Evolutionary conservation across 2,797 vertebrate genomes (phyloP).

Genomic region (Galago senegalensis): DNA sequence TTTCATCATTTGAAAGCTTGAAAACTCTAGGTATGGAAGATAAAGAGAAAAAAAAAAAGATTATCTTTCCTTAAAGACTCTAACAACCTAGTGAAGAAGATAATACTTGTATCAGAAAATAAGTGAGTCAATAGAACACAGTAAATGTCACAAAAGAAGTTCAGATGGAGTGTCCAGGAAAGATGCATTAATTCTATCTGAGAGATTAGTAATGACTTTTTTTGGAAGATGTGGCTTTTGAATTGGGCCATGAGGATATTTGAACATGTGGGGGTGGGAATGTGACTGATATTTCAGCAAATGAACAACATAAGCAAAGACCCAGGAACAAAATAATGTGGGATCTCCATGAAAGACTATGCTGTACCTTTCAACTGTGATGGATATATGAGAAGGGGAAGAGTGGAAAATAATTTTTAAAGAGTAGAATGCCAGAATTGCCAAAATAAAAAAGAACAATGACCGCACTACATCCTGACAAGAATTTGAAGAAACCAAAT

Average conservation of each 20-base stretch:
- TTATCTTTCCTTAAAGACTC: background rate
- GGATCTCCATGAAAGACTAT: background rate
- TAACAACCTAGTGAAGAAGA: background rate
- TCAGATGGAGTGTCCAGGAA: background rate
- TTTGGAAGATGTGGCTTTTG: background rate
- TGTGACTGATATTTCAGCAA: background rate
- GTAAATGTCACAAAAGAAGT: background rate
- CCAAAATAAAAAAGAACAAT: background rate
- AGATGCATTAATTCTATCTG: background rate
- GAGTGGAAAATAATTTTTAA: background rate
- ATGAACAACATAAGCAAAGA: background rate
- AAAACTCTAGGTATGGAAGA: background rate
- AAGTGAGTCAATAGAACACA: background rate
- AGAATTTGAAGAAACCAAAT: background rate
- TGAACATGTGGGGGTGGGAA: background rate
- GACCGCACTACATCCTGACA: background rate
- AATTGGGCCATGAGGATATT: background rate
- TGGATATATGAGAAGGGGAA: background rate
- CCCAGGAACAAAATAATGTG: background rate
- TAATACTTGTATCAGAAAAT: background rate
- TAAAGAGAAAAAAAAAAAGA: background rate
- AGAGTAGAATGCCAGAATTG: background rate
- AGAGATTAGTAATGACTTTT: background rate
- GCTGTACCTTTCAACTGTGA: background rate
- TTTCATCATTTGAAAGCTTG: conserved; percentile 20